Base-by-base conservation (phyloP, 2,113 vertebrate genomes). In the Echinops telfairi region DNA sequence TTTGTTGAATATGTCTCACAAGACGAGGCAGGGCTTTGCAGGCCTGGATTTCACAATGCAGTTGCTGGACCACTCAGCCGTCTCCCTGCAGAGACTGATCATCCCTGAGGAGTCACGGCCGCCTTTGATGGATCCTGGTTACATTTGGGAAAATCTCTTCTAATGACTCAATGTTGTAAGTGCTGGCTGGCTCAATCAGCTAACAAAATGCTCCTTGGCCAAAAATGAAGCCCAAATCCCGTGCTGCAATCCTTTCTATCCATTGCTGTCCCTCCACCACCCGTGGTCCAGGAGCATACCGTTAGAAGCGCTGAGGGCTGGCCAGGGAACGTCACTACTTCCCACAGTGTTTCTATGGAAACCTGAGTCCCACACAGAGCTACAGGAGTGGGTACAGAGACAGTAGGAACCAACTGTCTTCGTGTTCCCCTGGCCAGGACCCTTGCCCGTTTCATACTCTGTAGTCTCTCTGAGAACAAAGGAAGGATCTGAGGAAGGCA, bases 131-230 rank as follows among this genome's bases (percentile, higher is more conserved):
- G 47, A 9, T 53, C 47, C 9, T 53, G 47, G 47, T 53, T 53
- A 9, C 10, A 53, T 14, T 53, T 10, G 47, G 47, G 47, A 9
- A 53, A 53, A 53, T 53, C 47, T 12, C 47, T 53, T 53, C 53
- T 77, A 76, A 81, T 81, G 58, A 82, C 47, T 73, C 22, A 25
- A 1, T 83, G 64, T 25, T 38, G 10, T 23, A 25, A 47, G 9
- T 31, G 47, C 87, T n/a, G 4, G 14, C 0, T 85, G 82, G 62
- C 22, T 14, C 38, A 29, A 38, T 62, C 77, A 81, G 90, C 40
- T 76, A 70, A 83, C 57, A 92, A 62, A 83, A 86, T 1, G 23
- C 60, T 73, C 77, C 71, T 27, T 85, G 79, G 92, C 70, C 82
- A 88, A 83, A 36, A 57, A 88, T 8, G 43, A 40, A n/a, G 36